Evolutionary conservation across 53 echinoderm and acorn worm genomes (phyloP).

Genomic region (Holothuria leucospilota): DNA sequence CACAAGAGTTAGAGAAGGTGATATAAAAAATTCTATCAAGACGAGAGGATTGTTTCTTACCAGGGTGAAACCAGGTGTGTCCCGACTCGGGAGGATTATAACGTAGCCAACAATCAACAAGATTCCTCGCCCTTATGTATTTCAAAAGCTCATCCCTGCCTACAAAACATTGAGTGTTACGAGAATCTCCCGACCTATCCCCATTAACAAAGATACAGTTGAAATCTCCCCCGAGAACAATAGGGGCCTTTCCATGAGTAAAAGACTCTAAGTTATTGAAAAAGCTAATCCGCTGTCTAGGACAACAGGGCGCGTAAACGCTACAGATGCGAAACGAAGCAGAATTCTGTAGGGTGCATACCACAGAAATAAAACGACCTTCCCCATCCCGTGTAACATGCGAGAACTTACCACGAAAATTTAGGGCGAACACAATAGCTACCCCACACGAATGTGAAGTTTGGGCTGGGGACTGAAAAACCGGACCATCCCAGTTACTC

Average conservation of each 20-base stretch:
- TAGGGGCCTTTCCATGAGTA: not conserved
- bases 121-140: not conserved
- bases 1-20: not conserved
- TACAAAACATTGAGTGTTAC: too few species aligned
- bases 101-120: too few species aligned
- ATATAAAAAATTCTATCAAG: too few species aligned
- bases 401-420: too few species aligned
- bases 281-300: too few species aligned
- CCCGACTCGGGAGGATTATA: too few species aligned
- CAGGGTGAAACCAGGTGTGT: too few species aligned
- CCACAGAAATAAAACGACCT: constrained; percentile 9
- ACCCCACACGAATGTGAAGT: constrained; percentile 2
- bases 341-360: not conserved
- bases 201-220: not conserved
- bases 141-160: too few species aligned
- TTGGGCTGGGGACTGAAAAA: not conserved
- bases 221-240: not conserved
- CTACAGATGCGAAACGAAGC: too few species aligned
- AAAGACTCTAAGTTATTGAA: too few species aligned
- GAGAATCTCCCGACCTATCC: not conserved
- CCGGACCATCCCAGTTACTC: not conserved
- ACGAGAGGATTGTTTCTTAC: not conserved
- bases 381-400: too few species aligned
- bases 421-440: constrained; percentile 7
- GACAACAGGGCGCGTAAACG: too few species aligned